These are phyloP conservation scores for Cavia porcellus DNA, from an alignment of 2,113 vertebrate genomes.

Conservation along the genomic window DNA sequence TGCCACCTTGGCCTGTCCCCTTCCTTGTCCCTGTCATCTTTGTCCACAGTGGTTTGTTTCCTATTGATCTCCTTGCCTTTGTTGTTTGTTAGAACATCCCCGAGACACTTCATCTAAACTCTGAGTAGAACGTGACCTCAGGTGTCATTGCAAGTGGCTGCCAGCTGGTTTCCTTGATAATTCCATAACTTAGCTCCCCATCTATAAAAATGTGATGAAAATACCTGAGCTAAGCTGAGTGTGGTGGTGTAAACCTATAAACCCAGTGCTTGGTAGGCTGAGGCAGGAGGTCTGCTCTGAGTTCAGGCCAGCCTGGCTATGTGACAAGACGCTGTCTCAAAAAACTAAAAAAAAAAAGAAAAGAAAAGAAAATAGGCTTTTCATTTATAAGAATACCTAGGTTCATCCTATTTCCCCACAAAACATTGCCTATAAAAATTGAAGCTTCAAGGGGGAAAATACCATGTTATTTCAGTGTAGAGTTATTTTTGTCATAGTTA, in stretches of 20 bases:
- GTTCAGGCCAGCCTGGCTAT: background rate
- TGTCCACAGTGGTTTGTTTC: background rate
- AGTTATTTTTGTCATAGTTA: conserved; percentile 37
- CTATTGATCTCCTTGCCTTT: background rate
- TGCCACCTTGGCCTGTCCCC: background rate
- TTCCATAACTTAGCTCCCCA: background rate
- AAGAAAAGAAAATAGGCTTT: background rate
- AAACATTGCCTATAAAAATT: background rate
- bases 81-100: background rate
- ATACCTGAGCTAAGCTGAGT: background rate
- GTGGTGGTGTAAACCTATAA: background rate
- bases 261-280: background rate
- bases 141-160: background rate
- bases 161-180: conserved; percentile 30
- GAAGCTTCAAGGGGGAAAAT: conserved; percentile 22
- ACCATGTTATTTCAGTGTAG: background rate
- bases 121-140: background rate
- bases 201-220: conserved; percentile 23
- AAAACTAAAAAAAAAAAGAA: background rate
- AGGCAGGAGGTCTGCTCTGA: background rate
- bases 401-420: too few species aligned
- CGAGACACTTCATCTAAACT: background rate
- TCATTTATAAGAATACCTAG: too few species aligned
- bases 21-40: background rate
- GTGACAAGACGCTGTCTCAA: background rate